Base-by-base conservation (phyloP, 2,113 vertebrate genomes). In the Climacteris rufus region DNA sequence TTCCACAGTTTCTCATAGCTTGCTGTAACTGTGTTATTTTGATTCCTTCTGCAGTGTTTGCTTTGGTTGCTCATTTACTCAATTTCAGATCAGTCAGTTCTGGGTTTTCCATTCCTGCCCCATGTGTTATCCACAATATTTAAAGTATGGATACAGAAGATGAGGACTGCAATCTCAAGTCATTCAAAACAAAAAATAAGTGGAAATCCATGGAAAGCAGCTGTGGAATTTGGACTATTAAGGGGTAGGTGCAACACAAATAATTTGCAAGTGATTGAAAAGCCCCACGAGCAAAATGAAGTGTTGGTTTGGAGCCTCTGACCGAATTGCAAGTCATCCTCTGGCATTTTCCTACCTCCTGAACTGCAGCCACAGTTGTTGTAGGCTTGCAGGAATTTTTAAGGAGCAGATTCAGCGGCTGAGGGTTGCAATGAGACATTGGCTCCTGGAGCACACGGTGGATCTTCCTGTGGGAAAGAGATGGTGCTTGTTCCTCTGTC, bases 391-490 rank as follows among this genome's bases (percentile, higher is more conserved):
- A 66, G 77, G 70, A 59, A 11, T 37, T 85, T 54, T 75, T 44
- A 23, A 84, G 56, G 27, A 70, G 56, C 42, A 47, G 60, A 44
- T 76, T 60, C n/a, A 61, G 31, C 10, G 50, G 56, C 44, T 1
- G 0, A 71, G 28, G 22, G 28, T 60, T 71, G 49, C 31, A 31
- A 0, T 9, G 56, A 87, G 40, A 30, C 11, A 0, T 10, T 42
- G 44, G 31, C 11, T 90, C 22, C 59, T 61, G 49, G n/a, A 40
- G 72, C 56, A 17, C 31, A 7, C 2, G 1, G 39, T 76, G 75
- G 61, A 56, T 90, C 57, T 91, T 91, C 57, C 70, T 93, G 57
- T 88, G 92, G 70, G 90, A 96, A 97, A 88, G 78, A 39, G 70
- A 42, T 0, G 4, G 30, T 69, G 79, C 15, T 53, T 44, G 15